Base-by-base conservation (phyloP, 2,113 vertebrate species). In the Entomyzon cyanotis region DNA sequence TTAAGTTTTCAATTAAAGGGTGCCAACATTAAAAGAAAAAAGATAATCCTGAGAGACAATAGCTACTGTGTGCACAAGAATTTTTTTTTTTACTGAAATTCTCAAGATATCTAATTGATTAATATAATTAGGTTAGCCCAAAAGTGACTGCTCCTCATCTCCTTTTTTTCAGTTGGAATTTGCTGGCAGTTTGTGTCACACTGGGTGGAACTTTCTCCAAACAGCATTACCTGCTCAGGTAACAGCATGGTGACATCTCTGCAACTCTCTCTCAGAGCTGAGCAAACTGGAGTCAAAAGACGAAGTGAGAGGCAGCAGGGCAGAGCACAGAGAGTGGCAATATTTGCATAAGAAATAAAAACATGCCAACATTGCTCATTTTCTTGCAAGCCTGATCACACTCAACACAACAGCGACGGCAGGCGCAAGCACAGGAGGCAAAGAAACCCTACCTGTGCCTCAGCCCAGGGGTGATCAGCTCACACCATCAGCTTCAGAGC, bases 1-100 rank as follows among this genome's bases (percentile, higher is more conserved):
- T 88, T 70, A 65, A 28, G 39, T 90, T 94, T 87, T 90, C 90
- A 93, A 90, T 90, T 94, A 89, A 81, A 80, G 50, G 50, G 59
- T 81, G 68, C 56, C 76, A 90, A 37, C 47, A 47, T 42, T 55
- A 60, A 84, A 90, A 88, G 52, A 84, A 77, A 81, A 83, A 91
- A 73, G 33, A 65, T 58, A 90, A 86, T 75, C 87, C 87, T 70
- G 31, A 33, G 52, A 93, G 75, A 81, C 79, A 67, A 28, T 23
- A 91, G 64, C 42, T 74, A 15, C 22, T 83, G 63, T 10, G 8
- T 14, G 16, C 52, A 46, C 42, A 60, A 56, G 28, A 53, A 16
- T 35, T 33, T 2, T 22, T 28, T 33, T 49, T 85, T 49, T 20
- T 2, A 39, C 21, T 50, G 27, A 63, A 86, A 74, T 59, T 90